phyloP scores from a whole-genome alignment of 2,888 invertebrate species.

The Nomada ferruginata region DNA sequence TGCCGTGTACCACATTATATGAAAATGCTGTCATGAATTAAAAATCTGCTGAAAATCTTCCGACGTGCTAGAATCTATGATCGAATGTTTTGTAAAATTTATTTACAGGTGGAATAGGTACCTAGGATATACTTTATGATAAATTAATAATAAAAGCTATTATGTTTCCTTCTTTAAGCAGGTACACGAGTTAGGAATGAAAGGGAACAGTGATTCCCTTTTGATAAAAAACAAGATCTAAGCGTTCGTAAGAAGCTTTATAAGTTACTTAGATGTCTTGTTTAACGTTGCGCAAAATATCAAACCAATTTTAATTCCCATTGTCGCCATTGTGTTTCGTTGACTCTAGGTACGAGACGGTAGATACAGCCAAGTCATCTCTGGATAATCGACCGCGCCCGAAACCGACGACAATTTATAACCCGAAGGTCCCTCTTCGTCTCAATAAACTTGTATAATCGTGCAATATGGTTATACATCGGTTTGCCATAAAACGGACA shows the following conservation, averaged over 20 bases:
- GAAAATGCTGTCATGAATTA: too few relatives aligned
- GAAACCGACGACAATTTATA: conserved; percentile 48
- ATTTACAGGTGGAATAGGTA: too few relatives aligned
- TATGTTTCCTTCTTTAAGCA: too few relatives aligned
- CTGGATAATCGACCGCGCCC: conserved; percentile 41
- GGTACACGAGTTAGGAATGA: too few relatives aligned
- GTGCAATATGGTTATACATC: conserved; percentile 49
- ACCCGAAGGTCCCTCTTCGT: conserved; percentile 43
- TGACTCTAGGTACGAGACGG: background rate
- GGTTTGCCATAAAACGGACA: conserved; percentile 44
- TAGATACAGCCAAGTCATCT: conserved; percentile 32
- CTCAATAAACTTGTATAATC: conserved; percentile 50
- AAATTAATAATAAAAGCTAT: too few relatives aligned
- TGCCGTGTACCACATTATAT: too few relatives aligned
- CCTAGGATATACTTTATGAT: too few relatives aligned
- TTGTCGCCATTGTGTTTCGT: background rate
- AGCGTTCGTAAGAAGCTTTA: background rate
- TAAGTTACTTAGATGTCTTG: background rate
- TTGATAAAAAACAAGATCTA: too few relatives aligned
- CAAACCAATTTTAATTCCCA: conserved; percentile 29
- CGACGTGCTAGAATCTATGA: too few relatives aligned
- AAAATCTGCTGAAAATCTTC: too few relatives aligned
- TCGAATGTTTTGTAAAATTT: too few relatives aligned
- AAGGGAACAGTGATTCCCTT: too few relatives aligned
- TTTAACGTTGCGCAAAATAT: background rate